Evolutionary conservation across 2,888 invertebrate species (phyloP).

Genomic region (Lasioglossum figueresi): DNA sequence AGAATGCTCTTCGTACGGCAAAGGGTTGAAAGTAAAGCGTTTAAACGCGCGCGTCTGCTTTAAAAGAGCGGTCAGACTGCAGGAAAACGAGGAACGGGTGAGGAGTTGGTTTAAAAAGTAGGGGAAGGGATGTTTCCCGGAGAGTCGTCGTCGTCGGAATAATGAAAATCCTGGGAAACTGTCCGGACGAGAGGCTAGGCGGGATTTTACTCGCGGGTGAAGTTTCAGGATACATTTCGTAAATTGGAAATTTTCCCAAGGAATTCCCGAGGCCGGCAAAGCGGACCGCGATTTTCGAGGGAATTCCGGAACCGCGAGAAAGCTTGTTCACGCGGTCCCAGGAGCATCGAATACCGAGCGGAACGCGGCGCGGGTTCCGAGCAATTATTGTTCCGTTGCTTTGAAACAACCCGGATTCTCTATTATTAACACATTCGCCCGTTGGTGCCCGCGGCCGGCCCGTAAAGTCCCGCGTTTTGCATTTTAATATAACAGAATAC

Average conservation of each 20-base stretch:
- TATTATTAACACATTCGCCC: constrained; percentile 3
- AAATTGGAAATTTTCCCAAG: constrained; percentile 26
- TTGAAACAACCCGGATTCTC: background rate
- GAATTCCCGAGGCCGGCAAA: background rate
- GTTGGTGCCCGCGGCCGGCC: background rate
- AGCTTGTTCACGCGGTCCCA: background rate
- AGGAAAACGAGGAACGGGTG: background rate
- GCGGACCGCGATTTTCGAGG: constrained; percentile 12
- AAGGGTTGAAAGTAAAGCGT: background rate
- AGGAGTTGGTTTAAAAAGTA: background rate
- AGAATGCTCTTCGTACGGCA: background rate
- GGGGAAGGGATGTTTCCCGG: background rate
- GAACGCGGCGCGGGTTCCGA: background rate
- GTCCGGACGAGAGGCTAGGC: constrained; percentile 6
- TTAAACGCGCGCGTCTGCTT: background rate
- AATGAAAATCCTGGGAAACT: background rate
- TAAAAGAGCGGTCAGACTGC: constrained; percentile 1
- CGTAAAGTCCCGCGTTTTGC: background rate
- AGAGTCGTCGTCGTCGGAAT: constrained; percentile 4
- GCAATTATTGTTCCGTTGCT: constrained; percentile 10
- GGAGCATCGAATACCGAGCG: constrained; percentile 2
- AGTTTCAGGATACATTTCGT: constrained; percentile 12
- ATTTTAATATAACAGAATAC: constrained; percentile 2
- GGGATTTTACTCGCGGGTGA: background rate
- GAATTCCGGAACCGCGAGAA: background rate